Conservation (phyloP, 1,140 invertebrate genomes). For the Euglossa dilemma region DNA sequence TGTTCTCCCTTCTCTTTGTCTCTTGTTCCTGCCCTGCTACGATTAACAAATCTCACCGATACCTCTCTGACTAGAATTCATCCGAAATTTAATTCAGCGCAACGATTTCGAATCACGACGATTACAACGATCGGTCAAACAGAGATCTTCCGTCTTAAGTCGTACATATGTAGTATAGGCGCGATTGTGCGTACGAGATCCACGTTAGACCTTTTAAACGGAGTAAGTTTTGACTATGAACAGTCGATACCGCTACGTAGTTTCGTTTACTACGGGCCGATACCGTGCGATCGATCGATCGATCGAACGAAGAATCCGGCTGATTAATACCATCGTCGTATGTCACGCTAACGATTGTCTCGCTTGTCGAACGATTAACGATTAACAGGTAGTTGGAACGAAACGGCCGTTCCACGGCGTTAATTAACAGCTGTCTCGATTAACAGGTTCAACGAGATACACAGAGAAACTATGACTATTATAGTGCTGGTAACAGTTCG, state of each 20-base stretch:
- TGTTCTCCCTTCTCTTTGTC: not conserved
- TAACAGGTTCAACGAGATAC: conserved; percentile 12
- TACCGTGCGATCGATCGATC: conserved; percentile 8
- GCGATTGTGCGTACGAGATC: conserved; percentile 20
- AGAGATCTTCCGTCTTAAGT: not conserved
- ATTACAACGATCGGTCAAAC: not conserved
- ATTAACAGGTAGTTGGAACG: not conserved
- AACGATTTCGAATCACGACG: not conserved
- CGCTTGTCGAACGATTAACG: not conserved
- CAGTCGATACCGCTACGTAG: conserved; percentile 14
- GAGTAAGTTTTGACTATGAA: conserved; percentile 4
- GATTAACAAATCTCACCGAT: not conserved
- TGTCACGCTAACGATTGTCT: not conserved
- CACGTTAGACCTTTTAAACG: conserved; percentile 39
- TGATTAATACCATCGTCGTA: not conserved
- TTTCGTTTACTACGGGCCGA: not conserved
- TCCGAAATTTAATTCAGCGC: not conserved
- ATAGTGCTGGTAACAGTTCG: conserved; percentile 12
- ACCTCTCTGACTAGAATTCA: not conserved
- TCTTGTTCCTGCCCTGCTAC: not conserved
- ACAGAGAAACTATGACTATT: conserved; percentile 30
- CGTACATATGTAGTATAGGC: not conserved
- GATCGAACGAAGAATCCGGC: not conserved
- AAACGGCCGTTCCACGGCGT: not conserved
- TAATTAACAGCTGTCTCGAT: conserved; percentile 10